These are phyloP conservation scores for Pithecia hirsuta DNA, from an alignment of 2,797 vertebrate species.

Conservation along the genomic window DNA sequence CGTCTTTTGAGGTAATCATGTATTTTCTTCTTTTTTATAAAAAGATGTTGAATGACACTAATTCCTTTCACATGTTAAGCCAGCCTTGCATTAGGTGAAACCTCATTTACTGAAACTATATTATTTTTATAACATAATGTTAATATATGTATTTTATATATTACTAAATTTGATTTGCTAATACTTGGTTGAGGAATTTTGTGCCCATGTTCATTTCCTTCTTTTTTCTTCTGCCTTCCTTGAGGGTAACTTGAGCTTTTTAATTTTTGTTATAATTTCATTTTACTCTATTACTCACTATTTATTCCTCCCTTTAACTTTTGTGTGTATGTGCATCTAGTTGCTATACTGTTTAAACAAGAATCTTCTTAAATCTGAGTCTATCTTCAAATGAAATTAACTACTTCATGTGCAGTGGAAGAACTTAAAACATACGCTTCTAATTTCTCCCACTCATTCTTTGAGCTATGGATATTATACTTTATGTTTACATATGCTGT, in stretches of 20 bases:
- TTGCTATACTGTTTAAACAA: not conserved
- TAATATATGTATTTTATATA: not conserved
- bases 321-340: not conserved
- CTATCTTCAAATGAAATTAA: not conserved
- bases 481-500: not conserved
- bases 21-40: not conserved
- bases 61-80: not conserved
- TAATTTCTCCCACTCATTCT: not conserved
- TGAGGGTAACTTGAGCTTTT: not conserved
- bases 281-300: not conserved
- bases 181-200: not conserved
- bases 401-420: not conserved
- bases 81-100: not conserved
- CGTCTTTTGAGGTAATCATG: not conserved
- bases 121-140: not conserved
- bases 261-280: not conserved
- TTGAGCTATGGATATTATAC: not conserved
- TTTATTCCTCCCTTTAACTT: not conserved
- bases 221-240: not conserved
- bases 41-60: not conserved
- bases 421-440: not conserved
- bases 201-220: not conserved
- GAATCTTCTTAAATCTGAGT: not conserved
- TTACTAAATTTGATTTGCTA: not conserved
- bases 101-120: not conserved